Percentiles rank a stretch among this genome's conserved stretches.
Evolutionary conservation across 1,140 invertebrate species (phyloP).

Genomic region (Meloidogyne hapla): DNA sequence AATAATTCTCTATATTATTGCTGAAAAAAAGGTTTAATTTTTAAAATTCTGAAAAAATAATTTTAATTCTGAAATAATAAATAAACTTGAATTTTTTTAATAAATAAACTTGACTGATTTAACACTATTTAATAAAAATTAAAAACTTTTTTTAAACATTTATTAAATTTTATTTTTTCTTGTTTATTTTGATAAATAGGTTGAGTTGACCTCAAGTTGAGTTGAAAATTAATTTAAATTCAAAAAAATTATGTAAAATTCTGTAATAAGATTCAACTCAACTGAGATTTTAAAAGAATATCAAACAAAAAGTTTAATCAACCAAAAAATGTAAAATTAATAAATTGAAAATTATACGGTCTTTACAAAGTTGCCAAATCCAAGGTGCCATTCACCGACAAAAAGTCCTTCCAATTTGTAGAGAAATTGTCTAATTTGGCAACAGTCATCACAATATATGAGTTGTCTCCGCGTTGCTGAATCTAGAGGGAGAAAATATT

Average conservation of each 20-base stretch:
- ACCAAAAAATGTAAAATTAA: neutral
- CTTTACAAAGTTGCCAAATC: constrained; percentile 38
- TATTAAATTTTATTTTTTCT: neutral
- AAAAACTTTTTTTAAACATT: neutral
- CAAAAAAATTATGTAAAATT: neutral
- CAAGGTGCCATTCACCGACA: constrained; percentile 44
- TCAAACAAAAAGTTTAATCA: constrained; percentile 2
- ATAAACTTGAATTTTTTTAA: too few relatives aligned
- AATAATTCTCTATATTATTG: neutral
- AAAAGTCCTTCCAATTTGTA: constrained; percentile 56
- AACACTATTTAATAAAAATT: neutral
- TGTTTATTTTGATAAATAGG: neutral
- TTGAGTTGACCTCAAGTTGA: neutral
- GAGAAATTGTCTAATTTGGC: constrained; percentile 49
- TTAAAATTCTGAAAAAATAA: too few relatives aligned
- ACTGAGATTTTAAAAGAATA: neutral
- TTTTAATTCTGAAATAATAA: too few relatives aligned
- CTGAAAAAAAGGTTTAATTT: neutral
- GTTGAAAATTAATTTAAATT: neutral
- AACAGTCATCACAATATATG: constrained; percentile 47
- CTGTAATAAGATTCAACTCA: neutral
- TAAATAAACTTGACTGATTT: neutral
- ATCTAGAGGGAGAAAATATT: constrained; percentile 11
- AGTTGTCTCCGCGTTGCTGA: constrained; percentile 39
- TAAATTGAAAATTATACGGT: neutral